phyloP scores from a whole-genome alignment of 2,113 vertebrate species.

The Myocastor coypus region DNA sequence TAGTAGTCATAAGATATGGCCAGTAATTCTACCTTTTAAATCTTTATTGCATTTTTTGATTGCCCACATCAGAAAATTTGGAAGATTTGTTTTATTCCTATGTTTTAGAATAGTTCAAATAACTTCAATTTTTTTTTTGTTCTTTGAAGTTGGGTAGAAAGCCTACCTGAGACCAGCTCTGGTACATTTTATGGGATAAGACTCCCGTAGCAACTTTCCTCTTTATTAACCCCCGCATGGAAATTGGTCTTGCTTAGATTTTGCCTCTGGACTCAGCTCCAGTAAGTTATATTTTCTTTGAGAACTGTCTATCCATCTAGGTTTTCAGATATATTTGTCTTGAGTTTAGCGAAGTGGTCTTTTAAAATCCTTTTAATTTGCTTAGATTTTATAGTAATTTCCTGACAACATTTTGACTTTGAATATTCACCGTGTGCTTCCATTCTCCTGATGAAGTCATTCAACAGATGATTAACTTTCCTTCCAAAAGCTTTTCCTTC shows the following conservation, averaged over 20 bases:
- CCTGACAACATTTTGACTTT: background rate
- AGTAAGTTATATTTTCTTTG: slow-evolving; percentile 50
- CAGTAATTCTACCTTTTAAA: background rate
- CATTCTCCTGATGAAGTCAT: slow-evolving; percentile 12
- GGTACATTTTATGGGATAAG: background rate
- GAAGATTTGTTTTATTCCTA: background rate
- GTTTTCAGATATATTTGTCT: slow-evolving; percentile 54
- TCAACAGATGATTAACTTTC: background rate
- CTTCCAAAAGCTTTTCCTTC: slow-evolving; percentile 39
- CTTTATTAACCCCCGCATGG: background rate
- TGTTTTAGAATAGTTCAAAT: slow-evolving; percentile 13
- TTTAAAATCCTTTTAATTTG: slow-evolving; percentile 55
- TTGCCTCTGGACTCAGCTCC: slow-evolving; percentile 50
- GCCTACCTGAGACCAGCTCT: background rate
- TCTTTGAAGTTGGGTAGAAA: background rate
- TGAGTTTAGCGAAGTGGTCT: slow-evolving; percentile 42
- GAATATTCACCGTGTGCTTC: background rate
- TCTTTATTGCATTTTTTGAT: background rate
- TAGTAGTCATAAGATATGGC: background rate
- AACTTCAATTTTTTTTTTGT: background rate
- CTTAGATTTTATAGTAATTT: slow-evolving; percentile 54
- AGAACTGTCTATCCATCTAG: background rate
- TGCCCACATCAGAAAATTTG: background rate
- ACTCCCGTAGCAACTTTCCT: background rate
- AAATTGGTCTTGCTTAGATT: slow-evolving; percentile 37